These are phyloP conservation scores for Cyphomyrmex costatus DNA, from an alignment of 1,140 invertebrate species.

Conservation along the genomic window DNA sequence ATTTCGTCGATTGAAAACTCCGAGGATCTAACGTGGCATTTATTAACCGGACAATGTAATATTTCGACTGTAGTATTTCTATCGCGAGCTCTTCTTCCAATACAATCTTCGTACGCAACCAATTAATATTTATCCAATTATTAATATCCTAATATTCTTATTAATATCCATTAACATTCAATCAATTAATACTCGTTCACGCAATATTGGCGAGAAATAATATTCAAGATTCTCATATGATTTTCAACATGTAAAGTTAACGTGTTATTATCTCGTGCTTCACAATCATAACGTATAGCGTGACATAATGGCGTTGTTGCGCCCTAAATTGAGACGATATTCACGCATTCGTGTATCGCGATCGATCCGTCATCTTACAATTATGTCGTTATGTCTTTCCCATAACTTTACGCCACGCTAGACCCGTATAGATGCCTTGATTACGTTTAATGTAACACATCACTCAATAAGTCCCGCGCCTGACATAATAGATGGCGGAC, in stretches of 20 bases:
- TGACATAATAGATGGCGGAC: too few relatives aligned
- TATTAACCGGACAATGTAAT: constrained; percentile 10
- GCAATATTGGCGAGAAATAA: constrained; percentile 11
- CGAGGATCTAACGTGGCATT: background rate
- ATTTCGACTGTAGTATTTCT: constrained; percentile 4
- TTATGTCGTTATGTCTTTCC: background rate
- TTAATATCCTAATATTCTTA: constrained; percentile 47
- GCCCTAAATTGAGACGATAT: background rate
- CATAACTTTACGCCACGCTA: background rate
- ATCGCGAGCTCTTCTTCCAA: constrained; percentile 25
- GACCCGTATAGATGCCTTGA: background rate
- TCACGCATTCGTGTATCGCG: constrained; percentile 4
- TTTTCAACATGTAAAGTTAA: constrained; percentile 8
- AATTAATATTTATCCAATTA: constrained; percentile 37
- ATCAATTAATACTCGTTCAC: constrained; percentile 10
- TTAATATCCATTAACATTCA: constrained; percentile 34
- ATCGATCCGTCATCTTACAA: background rate
- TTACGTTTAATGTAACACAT: background rate
- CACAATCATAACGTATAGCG: constrained; percentile 27
- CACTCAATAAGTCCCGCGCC: too few relatives aligned
- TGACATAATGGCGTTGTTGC: constrained; percentile 14
- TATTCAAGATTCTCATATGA: constrained; percentile 23
- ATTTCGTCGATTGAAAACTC: background rate
- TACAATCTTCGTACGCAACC: constrained; percentile 22
- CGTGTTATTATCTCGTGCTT: background rate